Base-by-base conservation (phyloP, 2,113 vertebrate genomes). In the Puntigrus tetrazona region DNA sequence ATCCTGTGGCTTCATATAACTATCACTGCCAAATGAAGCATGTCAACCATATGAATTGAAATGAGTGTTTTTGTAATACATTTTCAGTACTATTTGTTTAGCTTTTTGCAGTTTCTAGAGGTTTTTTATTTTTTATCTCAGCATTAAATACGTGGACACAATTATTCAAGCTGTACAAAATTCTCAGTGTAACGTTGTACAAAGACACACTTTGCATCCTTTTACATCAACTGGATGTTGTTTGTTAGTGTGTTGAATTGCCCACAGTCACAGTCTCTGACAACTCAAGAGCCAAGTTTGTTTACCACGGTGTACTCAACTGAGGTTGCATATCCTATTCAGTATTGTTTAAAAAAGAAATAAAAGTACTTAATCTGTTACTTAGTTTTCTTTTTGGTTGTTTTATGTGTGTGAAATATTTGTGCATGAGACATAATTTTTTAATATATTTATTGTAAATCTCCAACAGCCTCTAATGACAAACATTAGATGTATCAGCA, bases 321-420 rank as follows among this genome's bases (percentile, higher is more conserved):
- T 89, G 45, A 81, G 41, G 59, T 91, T 90, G 87, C 81, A 90
- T 90, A 92, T 91, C 83, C 90, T 91, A 87, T 92, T 92, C 75
- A 86, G 36, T 89, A 90, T 91, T 90, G 79, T 88, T 88, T 86
- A 91, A 86, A 55, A 9, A 94, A 94, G 92, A 86, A 73, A 89
- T 27, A 82, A 83, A 22, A 73, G 73, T 43, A 13, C 16, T 70
- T 41, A 73, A 63, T 52, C 25, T 78, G 3, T 18, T 34, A 50
- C 67, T 1, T 50, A 20, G 38, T 43, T 63, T n/a, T n/a, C n/a
- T n/a, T n/a, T n/a, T 67, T 50, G 9, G 2, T 59, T 63, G 41
- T 13, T 70, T 52, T 38, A n/a, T n/a, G 25, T 73, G 13, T 11
- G 14, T 57, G 11, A 45, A 59, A 27, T n/a, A 45, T 72, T 74